A percentile compares a stretch with the other conserved stretches of the same genome.
These are phyloP conservation scores for Zhuqinia jingwanae DNA, from an alignment of 2,888 invertebrate genomes.

Conservation along the genomic window DNA sequence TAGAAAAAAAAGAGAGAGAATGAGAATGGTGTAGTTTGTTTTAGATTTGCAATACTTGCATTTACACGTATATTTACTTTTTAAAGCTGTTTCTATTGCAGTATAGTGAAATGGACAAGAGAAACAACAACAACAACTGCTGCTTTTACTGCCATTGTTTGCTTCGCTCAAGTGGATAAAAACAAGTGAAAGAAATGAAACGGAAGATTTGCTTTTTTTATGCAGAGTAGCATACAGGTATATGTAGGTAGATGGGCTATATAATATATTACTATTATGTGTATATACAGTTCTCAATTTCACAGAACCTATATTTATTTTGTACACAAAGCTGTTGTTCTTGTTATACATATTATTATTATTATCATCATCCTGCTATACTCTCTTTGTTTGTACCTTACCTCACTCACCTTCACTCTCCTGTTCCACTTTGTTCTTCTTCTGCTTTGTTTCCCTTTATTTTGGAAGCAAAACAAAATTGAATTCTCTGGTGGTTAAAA, in stretches of 20 bases:
- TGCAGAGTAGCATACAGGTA: conserved; percentile 4
- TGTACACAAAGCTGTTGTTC: neutral
- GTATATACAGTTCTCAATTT: neutral
- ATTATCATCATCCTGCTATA: neutral
- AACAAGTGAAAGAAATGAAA: conserved; percentile 57
- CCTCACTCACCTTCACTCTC: neutral
- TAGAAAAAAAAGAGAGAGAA: too few species aligned
- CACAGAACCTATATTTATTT: too few species aligned
- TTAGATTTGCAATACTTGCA: neutral
- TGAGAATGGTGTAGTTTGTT: neutral
- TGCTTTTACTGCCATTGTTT: conserved; percentile 8
- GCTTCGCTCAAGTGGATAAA: conserved; percentile 21
- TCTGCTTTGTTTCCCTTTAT: conserved; percentile 25
- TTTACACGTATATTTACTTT: too few species aligned
- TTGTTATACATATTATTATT: neutral
- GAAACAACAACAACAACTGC: neutral
- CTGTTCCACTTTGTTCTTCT: conserved; percentile 11
- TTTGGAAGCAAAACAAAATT: conserved; percentile 60
- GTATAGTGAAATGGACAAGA: too few species aligned
- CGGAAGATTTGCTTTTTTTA: conserved; percentile 58
- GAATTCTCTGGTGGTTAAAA: conserved; percentile 57
- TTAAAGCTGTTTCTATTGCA: too few species aligned
- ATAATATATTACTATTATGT: too few species aligned
- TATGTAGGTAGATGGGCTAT: neutral
- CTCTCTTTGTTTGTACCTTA: neutral